Evolutionary conservation across 2,888 invertebrate genomes (phyloP), one percentile per base, ranked within the genome.

Genomic region (Sarcophaga caerulescens): DNA sequence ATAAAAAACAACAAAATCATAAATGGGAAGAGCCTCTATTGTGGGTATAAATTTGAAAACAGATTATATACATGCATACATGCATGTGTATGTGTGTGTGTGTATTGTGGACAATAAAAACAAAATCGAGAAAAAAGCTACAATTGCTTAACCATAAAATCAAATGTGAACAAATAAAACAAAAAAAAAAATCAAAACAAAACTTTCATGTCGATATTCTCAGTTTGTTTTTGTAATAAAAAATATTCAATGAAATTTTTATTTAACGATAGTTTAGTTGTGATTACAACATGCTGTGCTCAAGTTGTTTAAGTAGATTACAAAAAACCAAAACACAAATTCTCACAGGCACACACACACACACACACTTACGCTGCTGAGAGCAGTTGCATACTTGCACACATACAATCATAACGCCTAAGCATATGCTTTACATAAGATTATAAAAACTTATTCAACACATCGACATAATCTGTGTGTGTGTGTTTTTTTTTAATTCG

Each of bases 211-310:
- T 52, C 52, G 52, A 52, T 52, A 52, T 52, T 14, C 12, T 14
- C 12, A 2, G 1, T 52, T 60, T 60, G 4, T 60, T 60, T 21
- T 60, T 60, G 14, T 35, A 8, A 10, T 35, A 35, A 23, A 23
- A 23, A 23, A 35, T 35, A 35, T 35, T 35, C 35, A 2, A 35
- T 19, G 21, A 21, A 60, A 60, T 19, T 60, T 23, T 78, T 47
- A 75, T 65, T 79, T 75, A 79, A 75, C 75, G 21, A 70, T 84
- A 75, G 75, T 75, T 80, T 65, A 79, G 79, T 84, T 84, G 62
- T 80, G 84, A 84, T 84, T 84, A 66, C 84, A 74, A 47, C 84
- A 65, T 52, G 79, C 79, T 84, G 84, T 8, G 47, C 44, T 84
- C 23, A 75, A 84, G 75, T 71, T 80, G 84, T 76, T 84, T 70